These are phyloP conservation scores for Mormoops blainvillei DNA, from an alignment of 2,113 vertebrate species.

Conservation along the genomic window DNA sequence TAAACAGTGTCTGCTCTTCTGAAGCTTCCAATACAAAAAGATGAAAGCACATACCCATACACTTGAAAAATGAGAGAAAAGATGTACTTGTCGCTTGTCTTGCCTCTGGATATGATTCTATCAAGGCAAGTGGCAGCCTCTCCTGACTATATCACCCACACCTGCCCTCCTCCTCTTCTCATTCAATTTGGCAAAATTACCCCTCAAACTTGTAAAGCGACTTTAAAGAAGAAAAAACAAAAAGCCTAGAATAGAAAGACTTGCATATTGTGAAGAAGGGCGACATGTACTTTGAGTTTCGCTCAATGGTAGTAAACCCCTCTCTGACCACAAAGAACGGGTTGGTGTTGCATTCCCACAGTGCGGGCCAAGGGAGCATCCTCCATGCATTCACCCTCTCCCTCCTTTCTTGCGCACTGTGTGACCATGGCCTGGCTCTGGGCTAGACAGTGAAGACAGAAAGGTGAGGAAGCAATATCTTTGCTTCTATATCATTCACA, in stretches of 20 bases:
- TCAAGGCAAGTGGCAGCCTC: neutral
- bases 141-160: neutral
- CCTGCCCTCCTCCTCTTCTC: neutral
- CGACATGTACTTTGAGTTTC: neutral
- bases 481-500: neutral
- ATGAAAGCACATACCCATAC: neutral
- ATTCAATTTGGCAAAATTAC: neutral
- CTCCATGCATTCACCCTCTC: accelerated
- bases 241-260: neutral
- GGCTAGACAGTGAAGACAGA: neutral
- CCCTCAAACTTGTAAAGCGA: neutral
- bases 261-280: neutral
- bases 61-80: neutral
- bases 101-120: neutral
- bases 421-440: neutral
- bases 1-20: neutral
- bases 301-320: neutral
- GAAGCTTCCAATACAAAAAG: conserved; percentile 6
- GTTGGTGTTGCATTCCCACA: accelerated
- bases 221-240: neutral
- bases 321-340: neutral
- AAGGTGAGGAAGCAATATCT: neutral
- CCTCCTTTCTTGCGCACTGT: neutral
- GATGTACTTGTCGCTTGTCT: neutral
- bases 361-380: neutral